Conservation (phyloP, 2,888 invertebrate genomes). For the Euplexia lucipara region DNA sequence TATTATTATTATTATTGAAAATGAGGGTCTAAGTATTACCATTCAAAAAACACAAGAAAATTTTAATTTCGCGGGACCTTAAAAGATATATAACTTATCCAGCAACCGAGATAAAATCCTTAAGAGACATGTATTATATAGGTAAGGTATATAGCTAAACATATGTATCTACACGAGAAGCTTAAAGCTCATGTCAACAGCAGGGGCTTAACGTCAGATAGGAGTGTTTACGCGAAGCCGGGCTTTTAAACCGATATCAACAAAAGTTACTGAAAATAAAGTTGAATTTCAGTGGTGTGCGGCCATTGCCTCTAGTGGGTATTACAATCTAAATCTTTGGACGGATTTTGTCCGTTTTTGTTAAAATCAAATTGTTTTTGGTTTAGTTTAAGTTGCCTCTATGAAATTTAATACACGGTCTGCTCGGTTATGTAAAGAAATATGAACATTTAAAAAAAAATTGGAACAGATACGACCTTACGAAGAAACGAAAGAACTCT, state of each 20-base stretch:
- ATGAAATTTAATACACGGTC: too few relatives aligned
- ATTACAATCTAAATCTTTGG: not conserved
- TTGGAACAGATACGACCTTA: too few relatives aligned
- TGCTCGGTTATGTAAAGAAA: too few relatives aligned
- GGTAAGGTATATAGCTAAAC: not conserved
- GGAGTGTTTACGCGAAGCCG: conserved; percentile 28
- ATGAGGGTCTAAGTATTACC: too few relatives aligned
- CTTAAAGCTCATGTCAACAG: conserved; percentile 40
- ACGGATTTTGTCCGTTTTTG: conserved; percentile 3
- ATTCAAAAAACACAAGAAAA: too few relatives aligned
- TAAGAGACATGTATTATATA: not conserved
- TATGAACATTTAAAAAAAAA: too few relatives aligned
- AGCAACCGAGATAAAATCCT: not conserved
- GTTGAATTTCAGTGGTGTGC: conserved; percentile 15
- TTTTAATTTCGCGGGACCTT: too few relatives aligned
- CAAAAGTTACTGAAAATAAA: conserved; percentile 33
- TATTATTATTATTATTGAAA: too few relatives aligned
- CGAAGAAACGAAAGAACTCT: too few relatives aligned
- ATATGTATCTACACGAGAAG: not conserved
- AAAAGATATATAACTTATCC: not conserved
- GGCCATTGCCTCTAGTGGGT: not conserved
- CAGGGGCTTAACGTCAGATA: conserved; percentile 31
- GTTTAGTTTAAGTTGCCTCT: too few relatives aligned
- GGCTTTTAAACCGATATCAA: conserved; percentile 29
- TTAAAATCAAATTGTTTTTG: not conserved